Conservation (phyloP, 1,140 invertebrate species). For the Heliconius nattereri region DNA sequence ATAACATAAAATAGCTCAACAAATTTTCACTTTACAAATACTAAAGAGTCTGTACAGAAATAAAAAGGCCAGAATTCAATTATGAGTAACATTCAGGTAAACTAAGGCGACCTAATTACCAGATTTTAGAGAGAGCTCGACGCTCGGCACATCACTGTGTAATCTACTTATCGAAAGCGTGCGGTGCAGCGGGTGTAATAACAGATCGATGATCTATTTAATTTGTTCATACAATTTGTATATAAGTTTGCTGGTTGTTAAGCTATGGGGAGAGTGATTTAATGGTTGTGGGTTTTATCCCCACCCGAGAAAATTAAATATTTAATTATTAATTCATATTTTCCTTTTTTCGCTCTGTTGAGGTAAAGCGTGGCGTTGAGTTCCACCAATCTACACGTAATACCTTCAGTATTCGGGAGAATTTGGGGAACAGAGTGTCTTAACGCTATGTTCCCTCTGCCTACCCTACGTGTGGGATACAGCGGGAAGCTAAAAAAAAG, state of each 20-base stretch:
- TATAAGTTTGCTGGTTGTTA: not conserved
- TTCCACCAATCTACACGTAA: no score
- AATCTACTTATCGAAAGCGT: slow-evolving; percentile 37
- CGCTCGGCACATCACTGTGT: slow-evolving; percentile 31
- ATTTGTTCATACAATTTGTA: not conserved
- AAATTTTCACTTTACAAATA: slow-evolving; percentile 1
- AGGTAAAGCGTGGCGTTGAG: no score
- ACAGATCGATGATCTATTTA: slow-evolving; percentile 30
- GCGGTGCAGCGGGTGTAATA: slow-evolving; percentile 33
- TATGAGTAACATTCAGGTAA: slow-evolving; percentile 32
- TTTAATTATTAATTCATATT: no score
- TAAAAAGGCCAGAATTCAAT: slow-evolving; percentile 19
- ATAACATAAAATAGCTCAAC: slow-evolving; percentile 2
- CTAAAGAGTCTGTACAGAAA: not conserved
- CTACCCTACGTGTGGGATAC: no score
- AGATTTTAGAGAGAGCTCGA: slow-evolving; percentile 39
- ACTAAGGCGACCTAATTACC: slow-evolving; percentile 40
- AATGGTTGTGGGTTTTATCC: no score
- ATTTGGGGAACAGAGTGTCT: no score
- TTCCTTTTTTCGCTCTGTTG: no score
- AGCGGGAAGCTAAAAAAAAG: no score
- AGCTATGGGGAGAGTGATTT: no score
- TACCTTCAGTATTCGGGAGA: no score
- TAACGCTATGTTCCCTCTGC: no score
- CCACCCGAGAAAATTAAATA: no score